Evolutionary conservation across 2,888 invertebrate species (phyloP), one percentile per base, ranked within the genome.

Genomic region (Pyrrhosoma nymphula): DNA sequence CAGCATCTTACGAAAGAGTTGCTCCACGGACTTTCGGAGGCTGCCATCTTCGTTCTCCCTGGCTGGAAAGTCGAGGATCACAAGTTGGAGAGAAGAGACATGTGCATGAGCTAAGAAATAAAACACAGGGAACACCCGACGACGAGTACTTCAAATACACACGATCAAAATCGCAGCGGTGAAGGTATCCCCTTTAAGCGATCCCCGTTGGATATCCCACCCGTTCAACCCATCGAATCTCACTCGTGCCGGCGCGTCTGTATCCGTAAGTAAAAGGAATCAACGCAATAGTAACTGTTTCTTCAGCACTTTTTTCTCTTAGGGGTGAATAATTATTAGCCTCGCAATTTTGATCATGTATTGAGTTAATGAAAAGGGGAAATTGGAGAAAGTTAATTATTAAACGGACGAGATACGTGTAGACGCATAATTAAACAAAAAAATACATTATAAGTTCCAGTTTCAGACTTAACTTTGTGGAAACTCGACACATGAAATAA

Each of bases 1-100:
- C 96, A 98, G 97, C 98, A 98, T 98, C 96, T 98, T 97, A 97
- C 98, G 98, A 96, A 98, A 97, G 96, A 98, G 97, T 96, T 98
- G 98, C 97, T 98, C 98, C 96, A 98, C 97, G 96, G 98, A 98
- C 96, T 98, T 97, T 96, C 97, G 97, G 95, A 98, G 96, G 95
- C 98, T 97, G 95, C 97, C 97, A 95, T 97, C 93, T 55, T 93
- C 93, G 20, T 63, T 47, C 75, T 93, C 93, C 63, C 56, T 93
- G 47, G 89, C 88, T 95, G 75, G 39, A 88, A 47, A 63, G 63
- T 35, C 39, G 39, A 89, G n/a, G 82, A 18, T 82, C 82, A 6
- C 23, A 16, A 26, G 82, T 18, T 82, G 82, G 82, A 82, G 82
- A 35, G 91, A 91, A 91, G 35, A 39, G 35, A 91, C 30, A 91